Evolutionary conservation across 2,888 invertebrate genomes (phyloP).

Genomic region (Eilema caniola): DNA sequence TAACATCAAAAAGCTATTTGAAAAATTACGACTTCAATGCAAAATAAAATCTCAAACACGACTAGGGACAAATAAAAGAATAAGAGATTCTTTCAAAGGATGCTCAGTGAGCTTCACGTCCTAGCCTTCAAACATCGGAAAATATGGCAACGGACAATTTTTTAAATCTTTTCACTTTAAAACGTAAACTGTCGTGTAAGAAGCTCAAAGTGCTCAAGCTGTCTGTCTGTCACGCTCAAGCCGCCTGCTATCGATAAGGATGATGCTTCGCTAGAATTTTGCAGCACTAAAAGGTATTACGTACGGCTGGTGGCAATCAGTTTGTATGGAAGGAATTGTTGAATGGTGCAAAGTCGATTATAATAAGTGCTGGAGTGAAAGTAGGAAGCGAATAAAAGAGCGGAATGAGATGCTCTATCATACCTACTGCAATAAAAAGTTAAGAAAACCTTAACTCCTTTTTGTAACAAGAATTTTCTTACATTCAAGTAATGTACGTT

Average conservation of each 20-base stretch:
- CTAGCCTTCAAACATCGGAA: neutral
- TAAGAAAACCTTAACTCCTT: no score
- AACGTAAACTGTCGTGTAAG: neutral
- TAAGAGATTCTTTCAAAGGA: neutral
- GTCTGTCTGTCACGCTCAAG: neutral
- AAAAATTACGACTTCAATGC: neutral
- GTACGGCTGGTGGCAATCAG: neutral
- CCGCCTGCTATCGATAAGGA: neutral
- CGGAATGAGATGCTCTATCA: neutral
- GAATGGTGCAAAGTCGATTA: conserved; percentile 4
- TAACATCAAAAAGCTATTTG: neutral
- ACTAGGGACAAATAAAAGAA: neutral
- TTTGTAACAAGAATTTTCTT: no score
- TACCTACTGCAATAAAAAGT: no score
- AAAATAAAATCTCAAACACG: neutral
- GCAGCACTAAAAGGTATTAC: neutral
- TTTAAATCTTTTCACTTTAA: neutral
- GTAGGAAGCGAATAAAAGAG: neutral
- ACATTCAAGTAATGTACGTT: no score
- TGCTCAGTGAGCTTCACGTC: neutral
- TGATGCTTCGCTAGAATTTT: neutral
- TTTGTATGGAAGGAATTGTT: neutral
- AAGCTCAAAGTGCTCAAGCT: neutral
- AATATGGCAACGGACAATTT: neutral
- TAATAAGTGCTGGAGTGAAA: neutral